Percentiles rank a stretch among this genome's conserved stretches.
Conservation (phyloP, 2,888 invertebrate species). For the Drosophila pseudotalamancana region DNA sequence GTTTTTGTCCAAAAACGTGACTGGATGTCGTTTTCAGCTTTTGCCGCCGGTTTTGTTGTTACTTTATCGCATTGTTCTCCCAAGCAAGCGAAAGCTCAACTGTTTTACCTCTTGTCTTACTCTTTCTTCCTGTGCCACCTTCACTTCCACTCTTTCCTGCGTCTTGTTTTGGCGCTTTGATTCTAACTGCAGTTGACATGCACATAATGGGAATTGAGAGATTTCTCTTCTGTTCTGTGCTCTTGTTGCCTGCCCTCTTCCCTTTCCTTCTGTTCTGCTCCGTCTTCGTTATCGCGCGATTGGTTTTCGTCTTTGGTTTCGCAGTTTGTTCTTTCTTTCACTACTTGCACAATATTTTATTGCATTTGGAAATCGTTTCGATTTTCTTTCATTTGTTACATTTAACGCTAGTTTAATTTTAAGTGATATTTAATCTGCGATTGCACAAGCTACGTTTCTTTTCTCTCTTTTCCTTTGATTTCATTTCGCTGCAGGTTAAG, state of each 20-base stretch:
- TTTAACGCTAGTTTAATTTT: constrained; percentile 76
- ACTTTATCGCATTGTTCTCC: constrained; percentile 69
- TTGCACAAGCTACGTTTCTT: constrained; percentile 37
- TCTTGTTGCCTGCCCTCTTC: neutral
- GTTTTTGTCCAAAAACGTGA: constrained; percentile 77
- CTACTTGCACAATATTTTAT: constrained; percentile 65
- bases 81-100: constrained; percentile 40
- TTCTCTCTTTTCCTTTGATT: neutral
- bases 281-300: constrained; percentile 65
- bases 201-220: constrained; percentile 80
- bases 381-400: constrained; percentile 79
- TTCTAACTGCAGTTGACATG: constrained; percentile 81
- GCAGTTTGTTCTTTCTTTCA: constrained; percentile 19
- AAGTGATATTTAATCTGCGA: constrained; percentile 78
- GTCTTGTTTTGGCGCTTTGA: constrained; percentile 66
- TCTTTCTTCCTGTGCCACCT: neutral
- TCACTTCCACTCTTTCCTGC: neutral
- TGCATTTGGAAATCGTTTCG: constrained; percentile 72
- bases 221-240: constrained; percentile 56
- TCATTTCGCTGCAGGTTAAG: constrained; percentile 13
- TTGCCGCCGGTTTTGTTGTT: constrained; percentile 47
- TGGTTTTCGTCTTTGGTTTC: constrained; percentile 62
- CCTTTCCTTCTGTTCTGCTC: constrained; percentile 1
- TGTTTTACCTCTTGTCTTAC: neutral
- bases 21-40: constrained; percentile 79